Evolutionary conservation across 2,113 vertebrate species (phyloP).

Genomic region (Hippocampus zosterae): DNA sequence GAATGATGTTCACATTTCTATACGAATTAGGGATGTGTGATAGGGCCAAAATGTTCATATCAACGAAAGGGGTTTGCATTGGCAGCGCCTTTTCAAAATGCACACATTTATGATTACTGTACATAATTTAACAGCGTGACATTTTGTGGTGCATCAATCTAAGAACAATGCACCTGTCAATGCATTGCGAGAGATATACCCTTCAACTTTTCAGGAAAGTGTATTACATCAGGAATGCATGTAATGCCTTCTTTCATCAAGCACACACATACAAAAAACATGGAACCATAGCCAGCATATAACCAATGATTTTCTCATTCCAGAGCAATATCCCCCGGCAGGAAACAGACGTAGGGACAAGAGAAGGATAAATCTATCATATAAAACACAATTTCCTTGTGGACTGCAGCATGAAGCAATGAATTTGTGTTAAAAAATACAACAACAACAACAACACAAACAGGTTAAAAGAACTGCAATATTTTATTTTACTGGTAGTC

Average conservation of each 20-base stretch:
- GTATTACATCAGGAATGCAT: conserved; percentile 20
- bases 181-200: conserved; percentile 10
- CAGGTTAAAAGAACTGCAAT: conserved; percentile 6
- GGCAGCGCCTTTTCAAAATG: conserved; percentile 48
- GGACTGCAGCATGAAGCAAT: conserved; percentile 26
- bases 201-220: conserved; percentile 16
- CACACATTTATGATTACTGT: conserved; percentile 43
- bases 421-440: conserved; percentile 11
- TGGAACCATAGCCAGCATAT: conserved; percentile 6
- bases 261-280: conserved; percentile 18
- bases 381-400: conserved; percentile 55
- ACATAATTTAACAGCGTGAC: conserved; percentile 12
- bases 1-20: too few relatives aligned
- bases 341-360: conserved; percentile 48
- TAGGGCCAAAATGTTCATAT: too few relatives aligned
- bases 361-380: conserved; percentile 48
- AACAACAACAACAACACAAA: background rate
- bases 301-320: conserved; percentile 51
- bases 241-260: conserved; percentile 12
- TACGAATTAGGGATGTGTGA: too few relatives aligned
- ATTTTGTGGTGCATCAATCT: conserved; percentile 27
- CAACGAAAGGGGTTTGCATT: conserved; percentile 34
- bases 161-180: background rate
- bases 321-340: conserved; percentile 38
- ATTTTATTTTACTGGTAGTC: background rate